Evolutionary conservation across 2,888 invertebrate genomes (phyloP), one percentile per base, ranked within the genome.

Genomic region (Rhynchonema sp.): DNA sequence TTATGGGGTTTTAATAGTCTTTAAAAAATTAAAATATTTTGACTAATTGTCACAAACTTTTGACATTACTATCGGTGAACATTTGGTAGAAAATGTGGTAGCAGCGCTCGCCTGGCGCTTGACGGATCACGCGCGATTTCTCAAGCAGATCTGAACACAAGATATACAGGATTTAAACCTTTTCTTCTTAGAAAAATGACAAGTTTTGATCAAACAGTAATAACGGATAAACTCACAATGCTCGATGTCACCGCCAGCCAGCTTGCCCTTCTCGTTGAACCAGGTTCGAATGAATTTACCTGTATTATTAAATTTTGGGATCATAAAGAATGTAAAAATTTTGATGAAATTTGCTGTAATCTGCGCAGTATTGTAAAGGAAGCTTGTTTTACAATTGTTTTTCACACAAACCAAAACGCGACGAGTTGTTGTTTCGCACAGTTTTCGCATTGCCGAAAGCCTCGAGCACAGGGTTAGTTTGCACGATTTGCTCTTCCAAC

Each of bases 231-330:
- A 27, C 91, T 87, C 83, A 94, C 94, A 99, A 74, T 94, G 92
- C 80, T 99, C 98, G 79, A 99, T 98, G 80, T 99, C 98, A 81
- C 96, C 94, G 83, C 98, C 98, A 78, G 98, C 96, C 81, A 98
- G 82, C 84, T 98, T 98, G 79, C 96, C 98, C 79, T 86, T 84
- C 69, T 89, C 87, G 68, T 94, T 94, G 81, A 98, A 98, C 80
- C 99, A 98, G 78, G 96, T 98, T 84, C 98, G 90, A 83, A 98
- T 98, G 85, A 98, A 98, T 86, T 98, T 98, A 85, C 92, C n/a
- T n/a, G n/a, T n/a, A n/a, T n/a, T n/a, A n/a, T n/a, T n/a, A n/a
- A n/a, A n/a, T n/a, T n/a, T n/a, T n/a, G n/a, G n/a, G n/a, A n/a
- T n/a, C n/a, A n/a, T 96, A 87, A 98, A 98, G 84, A 96, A 91